Percentiles rank a stretch among this genome's conserved stretches.
Evolutionary conservation across 2,888 invertebrate genomes (phyloP).

Genomic region (Papilio gigon): DNA sequence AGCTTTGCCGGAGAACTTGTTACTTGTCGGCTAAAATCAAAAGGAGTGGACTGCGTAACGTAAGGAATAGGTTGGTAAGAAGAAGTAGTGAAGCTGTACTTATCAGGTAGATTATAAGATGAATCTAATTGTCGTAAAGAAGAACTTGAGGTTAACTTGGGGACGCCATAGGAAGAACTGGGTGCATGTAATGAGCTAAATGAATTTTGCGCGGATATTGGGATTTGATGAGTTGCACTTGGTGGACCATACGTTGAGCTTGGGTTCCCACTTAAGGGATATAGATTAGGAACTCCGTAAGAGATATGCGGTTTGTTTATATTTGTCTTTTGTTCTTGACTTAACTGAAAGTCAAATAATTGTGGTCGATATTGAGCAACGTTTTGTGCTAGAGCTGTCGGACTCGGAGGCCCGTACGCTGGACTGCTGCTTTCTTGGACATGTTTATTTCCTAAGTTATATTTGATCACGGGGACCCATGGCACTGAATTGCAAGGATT

Average conservation of each 20-base stretch:
- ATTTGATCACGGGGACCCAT: constrained; percentile 88
- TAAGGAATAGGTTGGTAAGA: constrained; percentile 55
- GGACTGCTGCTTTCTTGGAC: constrained; percentile 60
- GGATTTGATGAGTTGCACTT: constrained; percentile 63
- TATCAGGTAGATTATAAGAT: constrained; percentile 52
- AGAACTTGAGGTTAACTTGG: constrained; percentile 49
- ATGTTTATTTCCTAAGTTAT: constrained; percentile 71
- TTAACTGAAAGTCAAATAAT: constrained; percentile 54
- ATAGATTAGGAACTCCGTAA: constrained; percentile 63
- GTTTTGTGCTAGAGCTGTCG: constrained; percentile 63
- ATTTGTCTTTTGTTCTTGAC: constrained; percentile 52
- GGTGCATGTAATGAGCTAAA: constrained; percentile 63
- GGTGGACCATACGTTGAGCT: constrained; percentile 65
- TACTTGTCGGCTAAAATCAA: constrained; percentile 53
- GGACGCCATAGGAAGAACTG: constrained; percentile 46
- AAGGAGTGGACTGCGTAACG: constrained; percentile 52
- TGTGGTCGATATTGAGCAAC: constrained; percentile 58
- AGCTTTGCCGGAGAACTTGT: constrained; percentile 56
- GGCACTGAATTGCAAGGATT: constrained; percentile 90
- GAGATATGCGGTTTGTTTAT: constrained; percentile 59
- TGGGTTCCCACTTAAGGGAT: constrained; percentile 50
- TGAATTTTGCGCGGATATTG: constrained; percentile 64
- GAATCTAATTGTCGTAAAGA: constrained; percentile 45
- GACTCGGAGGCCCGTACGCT: constrained; percentile 74
- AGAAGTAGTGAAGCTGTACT: constrained; percentile 46